These are phyloP conservation scores for Pemphigus obesinymphae DNA, from an alignment of 1,140 invertebrate genomes.

Conservation along the genomic window DNA sequence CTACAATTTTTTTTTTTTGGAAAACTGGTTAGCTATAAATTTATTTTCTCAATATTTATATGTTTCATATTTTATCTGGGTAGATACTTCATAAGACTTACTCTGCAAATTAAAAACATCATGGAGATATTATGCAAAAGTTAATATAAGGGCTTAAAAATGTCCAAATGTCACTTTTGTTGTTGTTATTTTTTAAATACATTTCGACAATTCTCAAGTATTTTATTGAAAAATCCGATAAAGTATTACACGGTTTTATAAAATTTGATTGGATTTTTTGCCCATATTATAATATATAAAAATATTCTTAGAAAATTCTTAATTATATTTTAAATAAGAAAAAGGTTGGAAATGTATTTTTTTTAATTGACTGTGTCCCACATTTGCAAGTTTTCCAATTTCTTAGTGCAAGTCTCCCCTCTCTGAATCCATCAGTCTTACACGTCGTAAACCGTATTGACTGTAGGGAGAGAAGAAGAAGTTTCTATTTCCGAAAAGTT, in stretches of 20 bases:
- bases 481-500: neutral
- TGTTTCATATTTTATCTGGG: no score
- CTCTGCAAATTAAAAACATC: no score
- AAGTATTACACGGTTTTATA: no score
- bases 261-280: no score
- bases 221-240: no score
- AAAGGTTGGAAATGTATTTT: neutral
- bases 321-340: neutral
- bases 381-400: neutral
- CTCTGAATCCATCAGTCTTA: neutral
- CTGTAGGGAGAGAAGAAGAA: neutral
- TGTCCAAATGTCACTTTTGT: neutral
- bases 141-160: neutral
- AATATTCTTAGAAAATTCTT: neutral
- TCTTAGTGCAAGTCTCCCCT: neutral
- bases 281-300: neutral
- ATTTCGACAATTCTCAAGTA: neutral
- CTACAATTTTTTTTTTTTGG: no score
- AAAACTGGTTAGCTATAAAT: no score
- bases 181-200: neutral
- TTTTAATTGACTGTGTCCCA: neutral
- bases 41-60: no score
- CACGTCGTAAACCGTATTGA: neutral
- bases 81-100: no score
- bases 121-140: neutral